Base-by-base conservation (phyloP, 2,888 invertebrate species). In the Caenorhabditis zanzibari region DNA sequence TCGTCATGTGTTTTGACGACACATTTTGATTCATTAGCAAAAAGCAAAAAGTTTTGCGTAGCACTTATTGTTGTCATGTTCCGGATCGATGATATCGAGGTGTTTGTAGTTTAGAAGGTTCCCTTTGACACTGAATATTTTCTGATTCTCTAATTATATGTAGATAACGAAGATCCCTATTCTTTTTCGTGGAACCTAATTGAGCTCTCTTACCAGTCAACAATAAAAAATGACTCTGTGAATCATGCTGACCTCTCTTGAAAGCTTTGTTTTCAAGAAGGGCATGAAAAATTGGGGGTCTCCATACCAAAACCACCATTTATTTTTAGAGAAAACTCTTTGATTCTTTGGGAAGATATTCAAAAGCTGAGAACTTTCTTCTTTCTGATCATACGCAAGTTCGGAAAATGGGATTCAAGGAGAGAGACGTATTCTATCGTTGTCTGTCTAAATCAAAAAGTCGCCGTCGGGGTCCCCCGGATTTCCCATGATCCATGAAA, bases 401-500 rank as follows among this genome's bases (percentile, higher is more conserved):
- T 44, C 49, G 52, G 52, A 22, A 41, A 54, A 19, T 41, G 63
- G 54, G 73, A 74, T 74, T 74, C 63, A n/a, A n/a, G n/a, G n/a
- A n/a, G n/a, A 72, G 24, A 24, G n/a, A 32, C 24, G 14, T 5
- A 32, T 26, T 61, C 72, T 63, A 41, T n/a, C 63, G 16, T 56
- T 14, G 49, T n/a, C n/a, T n/a, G n/a, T n/a, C n/a, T n/a, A n/a
- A n/a, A 74, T 35, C 22, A 32, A 76, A 76, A 66, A 75, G 38
- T 38, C 38, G 7, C 38, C 38, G 68, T 59, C 49, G 26, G 38
- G 41, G n/a, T 7, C 38, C 38, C 38, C 38, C 32, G 16, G 5
- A 24, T 69, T 66, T 64, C 64, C 24, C 58, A 66, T 44, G 58
- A 58, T 19, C 66, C 47, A 75, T 76, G 76, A 77, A 77, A 77